Evolutionary conservation across 2,113 vertebrate species (phyloP).

Genomic region (Micromys minutus): DNA sequence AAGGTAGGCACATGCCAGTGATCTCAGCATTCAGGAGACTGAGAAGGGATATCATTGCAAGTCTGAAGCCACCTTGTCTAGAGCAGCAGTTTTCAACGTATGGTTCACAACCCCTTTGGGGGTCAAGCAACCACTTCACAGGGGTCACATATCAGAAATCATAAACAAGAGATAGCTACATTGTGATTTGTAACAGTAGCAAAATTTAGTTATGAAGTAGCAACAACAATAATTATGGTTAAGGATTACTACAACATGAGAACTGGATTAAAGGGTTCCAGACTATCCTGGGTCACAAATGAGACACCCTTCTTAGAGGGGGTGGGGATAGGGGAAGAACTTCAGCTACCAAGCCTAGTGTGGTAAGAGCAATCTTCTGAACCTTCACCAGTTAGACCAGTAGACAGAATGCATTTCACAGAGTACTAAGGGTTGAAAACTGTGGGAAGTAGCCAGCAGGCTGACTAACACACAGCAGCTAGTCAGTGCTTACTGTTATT

Average conservation of each 20-base stretch:
- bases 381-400: slow-evolving; percentile 23
- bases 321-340: neutral
- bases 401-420: slow-evolving; percentile 13
- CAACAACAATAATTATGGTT: neutral
- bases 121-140: neutral
- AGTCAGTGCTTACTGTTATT: slow-evolving; percentile 13
- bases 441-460: neutral
- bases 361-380: neutral
- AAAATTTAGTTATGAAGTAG: neutral
- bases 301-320: neutral
- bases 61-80: neutral
- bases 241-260: neutral
- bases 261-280: neutral
- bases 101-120: neutral
- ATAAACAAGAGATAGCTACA: neutral
- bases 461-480: slow-evolving; percentile 32
- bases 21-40: neutral
- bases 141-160: neutral
- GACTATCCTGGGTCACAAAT: neutral
- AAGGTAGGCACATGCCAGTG: neutral
- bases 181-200: neutral
- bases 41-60: neutral
- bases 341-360: neutral
- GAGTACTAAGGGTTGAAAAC: slow-evolving; percentile 32
- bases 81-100: neutral